These are phyloP conservation scores for Protonemura montana DNA, from an alignment of 2,888 invertebrate genomes.

Conservation along the genomic window DNA sequence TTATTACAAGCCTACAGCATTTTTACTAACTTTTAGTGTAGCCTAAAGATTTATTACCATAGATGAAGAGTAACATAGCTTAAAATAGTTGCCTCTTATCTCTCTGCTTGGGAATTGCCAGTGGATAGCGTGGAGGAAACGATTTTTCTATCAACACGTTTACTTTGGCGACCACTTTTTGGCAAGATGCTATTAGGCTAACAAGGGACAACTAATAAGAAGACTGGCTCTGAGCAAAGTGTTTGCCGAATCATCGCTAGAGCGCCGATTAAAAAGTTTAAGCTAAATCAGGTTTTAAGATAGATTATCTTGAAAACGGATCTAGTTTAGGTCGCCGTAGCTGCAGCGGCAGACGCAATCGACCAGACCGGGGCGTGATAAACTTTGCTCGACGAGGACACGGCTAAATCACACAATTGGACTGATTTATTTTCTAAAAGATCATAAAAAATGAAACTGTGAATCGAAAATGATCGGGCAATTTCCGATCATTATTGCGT, in stretches of 20 bases:
- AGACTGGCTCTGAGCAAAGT: neutral
- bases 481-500: neutral
- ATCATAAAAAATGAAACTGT: neutral
- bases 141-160: slow-evolving; percentile 4
- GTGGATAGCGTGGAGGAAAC: neutral
- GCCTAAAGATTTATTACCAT: neutral
- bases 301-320: neutral
- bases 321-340: neutral
- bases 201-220: neutral
- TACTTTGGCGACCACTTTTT: neutral
- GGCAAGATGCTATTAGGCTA: neutral
- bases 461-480: neutral
- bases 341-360: neutral
- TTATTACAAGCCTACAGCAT: neutral
- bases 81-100: slow-evolving; percentile 1
- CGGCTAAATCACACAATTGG: neutral
- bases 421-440: slow-evolving; percentile 4
- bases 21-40: neutral
- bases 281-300: slow-evolving; percentile 3
- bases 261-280: neutral
- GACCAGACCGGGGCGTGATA: neutral
- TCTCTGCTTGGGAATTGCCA: neutral
- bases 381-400: neutral
- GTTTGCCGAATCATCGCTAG: neutral
- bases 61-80: neutral